These are phyloP conservation scores for Piezodorus guildinii DNA, from an alignment of 1,140 invertebrate species.

Conservation along the genomic window DNA sequence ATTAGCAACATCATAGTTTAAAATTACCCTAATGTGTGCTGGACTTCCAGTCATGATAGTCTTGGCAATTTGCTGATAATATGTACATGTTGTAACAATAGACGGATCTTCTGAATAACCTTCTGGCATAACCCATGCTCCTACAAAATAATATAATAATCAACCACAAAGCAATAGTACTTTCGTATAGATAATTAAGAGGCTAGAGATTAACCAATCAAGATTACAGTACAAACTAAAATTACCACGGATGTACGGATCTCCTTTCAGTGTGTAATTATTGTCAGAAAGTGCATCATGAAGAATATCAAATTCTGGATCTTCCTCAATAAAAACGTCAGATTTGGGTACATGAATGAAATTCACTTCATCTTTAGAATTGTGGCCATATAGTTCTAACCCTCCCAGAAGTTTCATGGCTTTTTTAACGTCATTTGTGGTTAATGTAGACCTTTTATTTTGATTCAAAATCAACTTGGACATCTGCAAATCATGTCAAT, in stretches of 20 bases:
- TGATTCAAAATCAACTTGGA: constrained; percentile 19
- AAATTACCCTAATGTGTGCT: constrained; percentile 17
- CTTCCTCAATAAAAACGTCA: constrained; percentile 23
- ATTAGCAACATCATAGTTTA: too few relatives aligned
- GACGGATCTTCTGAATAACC: constrained; percentile 16
- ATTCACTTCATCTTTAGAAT: constrained; percentile 11
- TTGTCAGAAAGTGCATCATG: constrained; percentile 9
- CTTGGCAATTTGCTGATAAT: constrained; percentile 18
- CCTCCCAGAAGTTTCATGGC: constrained; percentile 19
- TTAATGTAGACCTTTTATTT: constrained; percentile 23
- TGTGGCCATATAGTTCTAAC: constrained; percentile 21
- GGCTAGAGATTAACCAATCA: too few relatives aligned
- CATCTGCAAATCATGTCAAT: constrained; percentile 18
- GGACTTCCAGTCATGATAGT: constrained; percentile 22
- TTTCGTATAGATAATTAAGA: too few relatives aligned
- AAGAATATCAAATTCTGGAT: constrained; percentile 22
- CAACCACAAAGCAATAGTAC: too few relatives aligned
- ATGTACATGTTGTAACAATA: constrained; percentile 8
- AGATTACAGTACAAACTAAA: not conserved
- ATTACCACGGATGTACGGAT: constrained; percentile 25
- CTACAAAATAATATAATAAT: not conserved
- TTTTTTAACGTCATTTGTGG: constrained; percentile 25
- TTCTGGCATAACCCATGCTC: constrained; percentile 19
- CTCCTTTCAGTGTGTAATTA: constrained; percentile 14
- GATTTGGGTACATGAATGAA: constrained; percentile 23